Conservation (phyloP, 2,797 vertebrate genomes). For the Betta splendens region DNA sequence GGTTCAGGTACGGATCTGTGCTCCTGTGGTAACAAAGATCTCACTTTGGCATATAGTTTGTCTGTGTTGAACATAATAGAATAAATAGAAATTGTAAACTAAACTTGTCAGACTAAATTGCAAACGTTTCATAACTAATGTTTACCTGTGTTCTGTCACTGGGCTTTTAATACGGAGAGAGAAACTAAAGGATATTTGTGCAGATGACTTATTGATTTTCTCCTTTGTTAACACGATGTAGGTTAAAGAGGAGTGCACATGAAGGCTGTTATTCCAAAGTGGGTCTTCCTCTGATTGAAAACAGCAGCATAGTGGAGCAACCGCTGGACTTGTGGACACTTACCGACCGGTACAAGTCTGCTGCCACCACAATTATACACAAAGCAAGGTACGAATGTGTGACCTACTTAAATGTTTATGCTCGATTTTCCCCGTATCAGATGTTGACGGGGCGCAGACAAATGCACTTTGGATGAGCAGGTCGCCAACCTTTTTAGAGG, state of each 20-base stretch:
- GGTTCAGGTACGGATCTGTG: constrained; percentile 72
- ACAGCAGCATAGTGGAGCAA: constrained; percentile 87
- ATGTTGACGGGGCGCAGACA: constrained; percentile 9
- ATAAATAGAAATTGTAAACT: too few relatives aligned
- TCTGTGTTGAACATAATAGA: too few relatives aligned
- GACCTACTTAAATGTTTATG: neutral
- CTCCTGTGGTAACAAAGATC: neutral
- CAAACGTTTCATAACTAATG: neutral
- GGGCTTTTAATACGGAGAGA: too few relatives aligned
- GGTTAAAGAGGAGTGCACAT: constrained; percentile 40
- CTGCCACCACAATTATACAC: constrained; percentile 81
- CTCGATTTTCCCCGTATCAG: constrained; percentile 1
- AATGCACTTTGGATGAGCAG: neutral
- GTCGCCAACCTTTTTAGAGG: neutral
- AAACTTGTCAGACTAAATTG: too few relatives aligned
- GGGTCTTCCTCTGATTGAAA: constrained; percentile 92
- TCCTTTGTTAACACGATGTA: constrained; percentile 27
- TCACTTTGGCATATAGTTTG: too few relatives aligned
- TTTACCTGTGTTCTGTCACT: too few relatives aligned
- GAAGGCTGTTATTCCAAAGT: constrained; percentile 81
- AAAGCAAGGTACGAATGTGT: constrained; percentile 81
- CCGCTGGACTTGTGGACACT: constrained; percentile 87
- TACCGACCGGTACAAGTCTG: constrained; percentile 79
- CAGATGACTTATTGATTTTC: too few relatives aligned
- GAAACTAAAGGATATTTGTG: too few relatives aligned